phyloP scores from a whole-genome alignment of 2,888 invertebrate genomes.

The Callyntrura sp. region DNA sequence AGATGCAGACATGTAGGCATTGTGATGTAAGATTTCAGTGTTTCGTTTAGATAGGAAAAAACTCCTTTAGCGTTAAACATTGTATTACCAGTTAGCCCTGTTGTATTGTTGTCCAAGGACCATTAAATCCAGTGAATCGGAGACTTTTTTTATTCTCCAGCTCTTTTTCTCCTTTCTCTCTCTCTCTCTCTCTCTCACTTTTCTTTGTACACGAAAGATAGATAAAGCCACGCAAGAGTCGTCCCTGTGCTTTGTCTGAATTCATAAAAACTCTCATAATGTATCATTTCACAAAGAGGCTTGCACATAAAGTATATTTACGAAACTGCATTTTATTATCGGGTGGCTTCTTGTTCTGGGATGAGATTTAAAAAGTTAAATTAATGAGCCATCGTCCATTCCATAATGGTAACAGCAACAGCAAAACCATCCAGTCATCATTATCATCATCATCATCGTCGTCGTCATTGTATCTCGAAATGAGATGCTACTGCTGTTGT shows the following conservation, averaged over 20 bases:
- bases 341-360: not conserved
- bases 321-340: constrained; percentile 3
- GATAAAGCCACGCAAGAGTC: not conserved
- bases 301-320: not conserved
- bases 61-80: not conserved
- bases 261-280: constrained; percentile 24
- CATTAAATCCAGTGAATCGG: constrained; percentile 69
- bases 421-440: constrained; percentile 56
- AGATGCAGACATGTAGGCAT: constrained; percentile 12
- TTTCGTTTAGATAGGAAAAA: constrained; percentile 2
- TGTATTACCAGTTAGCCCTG: not conserved
- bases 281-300: not conserved
- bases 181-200: not conserved
- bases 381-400: constrained; percentile 49
- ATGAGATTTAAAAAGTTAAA: constrained; percentile 25
- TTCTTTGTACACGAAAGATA: constrained; percentile 48
- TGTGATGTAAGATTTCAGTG: not conserved
- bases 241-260: not conserved
- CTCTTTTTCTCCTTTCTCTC: constrained; percentile 52
- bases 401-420: constrained; percentile 44
- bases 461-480: no score
- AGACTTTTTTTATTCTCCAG: constrained; percentile 35
- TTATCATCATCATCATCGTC: constrained; percentile 32
- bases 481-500: no score
- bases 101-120: constrained; percentile 59